Conservation (phyloP, 2,113 vertebrate genomes). For the Pyrgilauda ruficollis region DNA sequence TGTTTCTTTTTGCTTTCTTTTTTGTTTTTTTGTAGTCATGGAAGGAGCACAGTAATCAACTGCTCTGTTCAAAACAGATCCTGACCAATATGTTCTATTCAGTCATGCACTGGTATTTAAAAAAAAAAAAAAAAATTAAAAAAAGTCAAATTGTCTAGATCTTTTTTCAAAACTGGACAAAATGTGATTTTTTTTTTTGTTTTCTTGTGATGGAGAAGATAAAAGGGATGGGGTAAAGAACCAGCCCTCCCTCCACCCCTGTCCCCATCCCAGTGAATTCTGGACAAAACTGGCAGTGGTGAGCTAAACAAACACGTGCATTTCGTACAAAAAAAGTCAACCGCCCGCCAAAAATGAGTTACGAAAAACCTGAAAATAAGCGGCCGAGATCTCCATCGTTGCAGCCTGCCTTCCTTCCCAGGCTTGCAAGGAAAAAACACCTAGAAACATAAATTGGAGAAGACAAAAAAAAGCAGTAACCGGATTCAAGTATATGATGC, state of each 20-base stretch:
- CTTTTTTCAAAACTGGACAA: constrained; percentile 52
- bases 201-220: constrained; percentile 50
- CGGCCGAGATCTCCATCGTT: constrained; percentile 58
- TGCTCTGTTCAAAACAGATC: constrained; percentile 25
- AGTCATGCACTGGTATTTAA: constrained; percentile 35
- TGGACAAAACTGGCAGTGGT: constrained; percentile 68
- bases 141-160: constrained; percentile 16
- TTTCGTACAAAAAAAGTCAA: constrained; percentile 19
- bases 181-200: not conserved
- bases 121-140: not conserved
- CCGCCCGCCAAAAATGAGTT: constrained; percentile 4
- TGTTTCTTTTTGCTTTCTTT: not conserved
- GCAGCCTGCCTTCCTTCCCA: constrained; percentile 46
- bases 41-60: constrained; percentile 39
- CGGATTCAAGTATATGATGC: constrained; percentile 76
- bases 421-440: constrained; percentile 56
- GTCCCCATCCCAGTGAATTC: constrained; percentile 30
- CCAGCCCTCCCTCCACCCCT: not conserved
- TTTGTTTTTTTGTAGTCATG: not conserved
- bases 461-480: constrained; percentile 68
- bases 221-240: constrained; percentile 41
- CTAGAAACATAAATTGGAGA: constrained; percentile 52
- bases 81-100: constrained; percentile 37
- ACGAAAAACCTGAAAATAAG: not conserved
- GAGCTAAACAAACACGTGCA: constrained; percentile 1